phyloP scores from a whole-genome alignment of 1,140 invertebrate species.

The Oryctes rhinoceros region DNA sequence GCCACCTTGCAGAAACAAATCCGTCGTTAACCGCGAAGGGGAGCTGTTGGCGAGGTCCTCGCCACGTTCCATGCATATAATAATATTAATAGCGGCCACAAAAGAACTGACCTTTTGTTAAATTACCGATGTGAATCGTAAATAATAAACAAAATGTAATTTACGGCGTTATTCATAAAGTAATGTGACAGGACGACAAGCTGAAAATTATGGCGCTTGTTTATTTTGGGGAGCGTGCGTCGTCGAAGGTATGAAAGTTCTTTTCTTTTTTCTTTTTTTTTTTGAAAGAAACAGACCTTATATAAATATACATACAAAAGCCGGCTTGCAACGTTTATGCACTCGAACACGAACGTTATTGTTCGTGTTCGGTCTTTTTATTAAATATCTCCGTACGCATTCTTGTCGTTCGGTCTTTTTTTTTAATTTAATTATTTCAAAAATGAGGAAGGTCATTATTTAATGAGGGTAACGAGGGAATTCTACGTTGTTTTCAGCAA shows the following conservation, averaged over 20 bases:
- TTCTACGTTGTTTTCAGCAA: too few species aligned
- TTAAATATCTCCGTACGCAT: too few species aligned
- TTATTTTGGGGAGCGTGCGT: conserved; percentile 5
- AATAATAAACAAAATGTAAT: conserved; percentile 19
- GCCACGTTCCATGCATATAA: conserved; percentile 1
- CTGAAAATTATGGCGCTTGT: conserved; percentile 10
- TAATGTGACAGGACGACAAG: conserved; percentile 13
- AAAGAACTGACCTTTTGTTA: conserved; percentile 6
- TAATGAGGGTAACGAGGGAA: too few species aligned
- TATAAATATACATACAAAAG: too few species aligned
- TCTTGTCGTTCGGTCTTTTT: too few species aligned
- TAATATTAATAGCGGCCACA: conserved; percentile 1
- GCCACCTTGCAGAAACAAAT: neutral
- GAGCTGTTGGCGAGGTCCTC: neutral
- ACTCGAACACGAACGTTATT: too few species aligned
- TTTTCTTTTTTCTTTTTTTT: neutral
- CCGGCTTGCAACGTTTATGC: too few species aligned
- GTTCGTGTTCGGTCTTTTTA: too few species aligned
- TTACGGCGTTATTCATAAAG: conserved; percentile 3
- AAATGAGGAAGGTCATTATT: too few species aligned
- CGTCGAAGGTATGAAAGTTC: neutral
- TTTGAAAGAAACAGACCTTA: neutral
- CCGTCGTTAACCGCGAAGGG: neutral
- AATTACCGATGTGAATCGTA: conserved; percentile 17
- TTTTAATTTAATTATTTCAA: too few species aligned